phyloP scores from a whole-genome alignment of 2,888 invertebrate species.

The Caradrina kadenii region DNA sequence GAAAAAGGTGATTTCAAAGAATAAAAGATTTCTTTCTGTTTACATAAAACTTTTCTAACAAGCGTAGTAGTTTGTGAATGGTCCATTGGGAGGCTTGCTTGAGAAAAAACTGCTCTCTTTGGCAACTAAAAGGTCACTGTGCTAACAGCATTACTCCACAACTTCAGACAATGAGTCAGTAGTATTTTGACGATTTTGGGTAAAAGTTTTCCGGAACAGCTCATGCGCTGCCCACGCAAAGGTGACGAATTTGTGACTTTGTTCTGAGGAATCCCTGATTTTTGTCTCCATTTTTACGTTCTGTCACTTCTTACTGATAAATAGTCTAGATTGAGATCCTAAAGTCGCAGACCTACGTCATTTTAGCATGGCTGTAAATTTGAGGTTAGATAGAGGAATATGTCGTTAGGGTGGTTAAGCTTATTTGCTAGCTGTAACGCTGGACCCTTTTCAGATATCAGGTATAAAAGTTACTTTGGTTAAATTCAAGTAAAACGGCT shows the following conservation, averaged over 20 bases:
- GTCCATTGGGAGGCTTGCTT: neutral
- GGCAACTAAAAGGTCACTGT: neutral
- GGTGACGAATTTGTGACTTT: constrained; percentile 22
- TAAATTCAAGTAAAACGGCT: too few species aligned
- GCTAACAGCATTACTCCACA: neutral
- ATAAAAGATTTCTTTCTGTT: too few species aligned
- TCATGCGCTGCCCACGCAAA: neutral
- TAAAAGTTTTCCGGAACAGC: constrained; percentile 1
- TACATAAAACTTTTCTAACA: neutral
- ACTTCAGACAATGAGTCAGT: constrained; percentile 11
- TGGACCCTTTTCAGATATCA: too few species aligned
- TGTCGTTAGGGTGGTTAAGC: neutral
- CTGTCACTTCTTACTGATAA: neutral
- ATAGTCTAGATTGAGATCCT: neutral
- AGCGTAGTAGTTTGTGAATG: neutral
- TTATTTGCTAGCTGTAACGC: too few species aligned
- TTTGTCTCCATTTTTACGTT: neutral
- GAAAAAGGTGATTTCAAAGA: too few species aligned
- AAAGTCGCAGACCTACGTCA: neutral
- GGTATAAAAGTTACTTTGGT: too few species aligned
- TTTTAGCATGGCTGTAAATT: neutral
- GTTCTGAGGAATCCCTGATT: neutral
- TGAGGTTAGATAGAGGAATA: neutral
- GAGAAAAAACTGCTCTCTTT: neutral
- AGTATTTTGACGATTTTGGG: neutral